Evolutionary conservation across 2,113 vertebrate species (phyloP), one percentile per base, ranked within the genome.

Genomic region (Pantherophis guttatus): DNA sequence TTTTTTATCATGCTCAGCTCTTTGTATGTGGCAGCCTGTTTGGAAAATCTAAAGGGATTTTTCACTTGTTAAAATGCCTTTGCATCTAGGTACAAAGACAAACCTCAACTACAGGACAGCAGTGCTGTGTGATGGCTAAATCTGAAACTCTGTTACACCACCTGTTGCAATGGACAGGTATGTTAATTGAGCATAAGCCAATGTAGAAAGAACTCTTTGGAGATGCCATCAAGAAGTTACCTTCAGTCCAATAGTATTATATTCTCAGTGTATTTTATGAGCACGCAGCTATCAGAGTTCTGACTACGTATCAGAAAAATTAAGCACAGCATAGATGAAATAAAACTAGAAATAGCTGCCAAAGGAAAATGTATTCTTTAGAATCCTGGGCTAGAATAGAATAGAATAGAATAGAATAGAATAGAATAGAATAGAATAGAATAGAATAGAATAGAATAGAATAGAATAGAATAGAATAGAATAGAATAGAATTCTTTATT

Each of bases 81-180:
- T 62, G 65, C 55, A 92, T 92, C 87, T 55, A 75, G 65, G 87
- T 54, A 86, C 44, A 55, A 89, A 89, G 57, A 54, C 59, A 90
- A 92, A 92, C 26, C 33, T 90, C 87, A 92, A 58, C 57, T 24
- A 19, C 11, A 87, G 87, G 65, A 86, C 10, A 21, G 65, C 29
- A 11, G 23, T 53, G 10, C 50, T 29, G 5, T 55, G 17, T 29
- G 7, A 17, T 88, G 48, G n/a, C n/a, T 89, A 81, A 54, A 55
- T 86, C 86, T 86, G 70, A 86, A 93, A 86, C 55, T 55, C 55
- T 48, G 87, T 65, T 90, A 55, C 26, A 89, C 54, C 87, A 62
- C 87, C 91, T 86, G n/a, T 86, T 90, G 58, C 48, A 92, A 55
- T 92, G 44, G 91, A 48, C 70, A 92, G 26, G 12, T 52, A 54